Base-by-base conservation (phyloP, 2,888 invertebrate genomes). In the Dolomedes plantarius region DNA sequence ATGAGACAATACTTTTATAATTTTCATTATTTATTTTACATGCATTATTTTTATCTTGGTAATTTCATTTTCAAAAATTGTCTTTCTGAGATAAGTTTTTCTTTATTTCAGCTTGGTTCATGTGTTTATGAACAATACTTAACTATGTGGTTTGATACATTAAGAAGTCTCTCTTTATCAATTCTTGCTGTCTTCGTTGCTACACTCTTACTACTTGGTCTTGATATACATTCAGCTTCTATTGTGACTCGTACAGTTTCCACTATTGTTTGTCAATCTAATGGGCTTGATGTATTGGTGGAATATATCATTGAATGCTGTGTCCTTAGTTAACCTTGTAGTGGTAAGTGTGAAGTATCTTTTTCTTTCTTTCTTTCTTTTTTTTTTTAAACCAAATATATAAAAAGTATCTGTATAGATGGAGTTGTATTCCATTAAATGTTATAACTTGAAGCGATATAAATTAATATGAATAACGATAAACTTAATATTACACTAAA, bases 81-180 rank as follows among this genome's bases (percentile, higher is more conserved):
- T n/a, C n/a, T n/a, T n/a, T n/a, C n/a, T n/a, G n/a, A n/a, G n/a
- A n/a, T n/a, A n/a, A n/a, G n/a, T n/a, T n/a, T n/a, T 19, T 50
- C 56, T 56, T 39, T 75, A 78, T 89, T 91, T 73, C 90, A 93
- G 92, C 89, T 89, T 92, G 11, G 92, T 92, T 89, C 93, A 93
- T 89, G 93, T 93, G 13, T 93, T 92, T 93, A 93, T 89, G 93
- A 93, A 89, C 93, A 93, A 89, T 93, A 93, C 89, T 90, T 92
- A 75, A 91, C 91, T 2, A 92, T 93, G 50, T 91, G 92, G 67
- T 83, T 90, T 7, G 91, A 92, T 78, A 91, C 93, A 0, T 88
- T 91, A 7, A 89, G 90, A 75, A 92, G 93, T 89, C 89, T 93
- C 27, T 89, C 90, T 11, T 89, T 92, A 29, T 92, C 92, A 64